phyloP scores from a whole-genome alignment of 2,888 invertebrate species.

The Saturnia japonica region DNA sequence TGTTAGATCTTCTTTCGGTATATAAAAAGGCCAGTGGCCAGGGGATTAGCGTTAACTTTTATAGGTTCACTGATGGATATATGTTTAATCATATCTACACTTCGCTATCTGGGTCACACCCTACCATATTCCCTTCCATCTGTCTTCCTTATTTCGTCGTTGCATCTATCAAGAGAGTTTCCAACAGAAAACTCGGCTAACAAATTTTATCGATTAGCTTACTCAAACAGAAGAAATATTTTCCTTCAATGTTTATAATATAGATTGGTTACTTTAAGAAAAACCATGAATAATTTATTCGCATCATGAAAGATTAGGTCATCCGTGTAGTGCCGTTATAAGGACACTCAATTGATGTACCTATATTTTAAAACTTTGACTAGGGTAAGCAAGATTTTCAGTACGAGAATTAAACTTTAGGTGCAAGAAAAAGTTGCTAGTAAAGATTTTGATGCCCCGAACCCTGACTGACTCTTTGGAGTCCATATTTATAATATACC shows the following conservation, averaged over 20 bases:
- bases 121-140: not conserved
- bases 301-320: slow-evolving; percentile 15
- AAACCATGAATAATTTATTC: slow-evolving; percentile 14
- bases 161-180: not conserved
- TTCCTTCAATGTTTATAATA: not conserved
- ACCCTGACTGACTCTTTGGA: too few species aligned
- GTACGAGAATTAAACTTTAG: not conserved
- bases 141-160: not conserved
- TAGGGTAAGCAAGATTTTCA: not conserved
- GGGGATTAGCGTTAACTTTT: not conserved
- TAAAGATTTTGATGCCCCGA: too few species aligned
- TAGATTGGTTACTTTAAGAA: not conserved
- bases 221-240: not conserved
- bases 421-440: not conserved
- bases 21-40: not conserved
- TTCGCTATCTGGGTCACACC: not conserved
- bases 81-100: not conserved
- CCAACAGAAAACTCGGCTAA: not conserved
- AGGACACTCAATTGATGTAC: slow-evolving; percentile 17
- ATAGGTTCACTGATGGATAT: not conserved
- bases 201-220: not conserved
- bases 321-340: slow-evolving; percentile 11
- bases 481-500: too few species aligned
- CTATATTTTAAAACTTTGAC: slow-evolving; percentile 4
- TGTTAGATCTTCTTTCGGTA: not conserved